A percentile compares a stretch with the other conserved stretches of the same genome.
Conservation (phyloP, 2,113 vertebrate genomes). For the Bostrychus sinensis region DNA sequence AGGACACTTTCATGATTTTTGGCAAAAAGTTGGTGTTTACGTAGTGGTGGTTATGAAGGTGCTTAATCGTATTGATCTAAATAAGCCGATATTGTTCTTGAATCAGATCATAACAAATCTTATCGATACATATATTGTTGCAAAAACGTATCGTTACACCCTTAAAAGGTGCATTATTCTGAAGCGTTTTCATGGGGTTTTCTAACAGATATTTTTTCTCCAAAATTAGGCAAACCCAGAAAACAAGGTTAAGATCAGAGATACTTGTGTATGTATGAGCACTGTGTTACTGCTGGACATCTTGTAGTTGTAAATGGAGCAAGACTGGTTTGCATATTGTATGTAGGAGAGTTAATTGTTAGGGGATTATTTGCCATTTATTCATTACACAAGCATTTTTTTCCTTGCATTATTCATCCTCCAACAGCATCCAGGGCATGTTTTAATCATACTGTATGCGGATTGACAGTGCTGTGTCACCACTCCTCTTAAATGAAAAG, state of each 20-base stretch:
- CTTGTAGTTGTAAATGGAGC: slow-evolving; percentile 49
- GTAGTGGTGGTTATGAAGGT: too few species aligned
- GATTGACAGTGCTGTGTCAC: slow-evolving; percentile 72
- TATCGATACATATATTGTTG: too few species aligned
- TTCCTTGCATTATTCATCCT: slow-evolving; percentile 68
- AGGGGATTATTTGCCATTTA: slow-evolving; percentile 74
- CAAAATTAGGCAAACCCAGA: slow-evolving; percentile 7
- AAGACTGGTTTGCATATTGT: slow-evolving; percentile 62
- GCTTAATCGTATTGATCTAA: too few species aligned
- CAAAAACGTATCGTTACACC: too few species aligned
- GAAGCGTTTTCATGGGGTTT: neutral
- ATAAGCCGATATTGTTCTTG: too few species aligned
- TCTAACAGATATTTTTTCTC: slow-evolving; percentile 13
- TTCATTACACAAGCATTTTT: slow-evolving; percentile 72
- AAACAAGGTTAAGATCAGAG: neutral
- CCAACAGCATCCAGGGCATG: slow-evolving; percentile 63
- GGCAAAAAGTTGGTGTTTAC: too few species aligned
- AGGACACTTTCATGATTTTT: too few species aligned
- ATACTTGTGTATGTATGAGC: slow-evolving; percentile 15
- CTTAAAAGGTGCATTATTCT: too few species aligned
- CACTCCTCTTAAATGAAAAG: slow-evolving; percentile 63
- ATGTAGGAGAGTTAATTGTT: slow-evolving; percentile 68
- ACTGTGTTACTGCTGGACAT: slow-evolving; percentile 55
- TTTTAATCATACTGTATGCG: slow-evolving; percentile 71
- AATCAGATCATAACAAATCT: too few species aligned